These are phyloP conservation scores for Parthenolecanium corni DNA, from an alignment of 2,888 invertebrate genomes.

Conservation along the genomic window DNA sequence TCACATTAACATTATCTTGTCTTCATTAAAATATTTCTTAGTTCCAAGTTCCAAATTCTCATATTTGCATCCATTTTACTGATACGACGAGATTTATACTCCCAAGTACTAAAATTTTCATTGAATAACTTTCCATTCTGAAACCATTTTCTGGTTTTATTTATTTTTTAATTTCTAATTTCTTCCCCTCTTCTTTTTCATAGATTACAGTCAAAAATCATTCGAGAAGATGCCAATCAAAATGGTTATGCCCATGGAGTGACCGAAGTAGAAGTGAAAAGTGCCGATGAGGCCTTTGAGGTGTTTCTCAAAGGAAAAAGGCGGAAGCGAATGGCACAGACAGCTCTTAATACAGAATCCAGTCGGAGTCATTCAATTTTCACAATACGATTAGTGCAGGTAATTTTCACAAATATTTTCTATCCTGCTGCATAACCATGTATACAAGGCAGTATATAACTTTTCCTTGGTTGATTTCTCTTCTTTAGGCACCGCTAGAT, in stretches of 20 bases:
- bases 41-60: no score
- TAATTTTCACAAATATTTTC: conserved; percentile 33
- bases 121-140: no score
- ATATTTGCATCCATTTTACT: no score
- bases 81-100: no score
- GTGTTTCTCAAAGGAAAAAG: conserved; percentile 77
- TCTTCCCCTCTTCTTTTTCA: not conserved
- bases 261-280: conserved; percentile 86
- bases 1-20: no score
- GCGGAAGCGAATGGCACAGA: conserved; percentile 83
- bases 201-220: conserved; percentile 61
- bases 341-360: conserved; percentile 84
- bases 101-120: no score
- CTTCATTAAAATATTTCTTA: no score
- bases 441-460: not conserved
- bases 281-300: conserved; percentile 87
- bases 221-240: conserved; percentile 67
- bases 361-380: conserved; percentile 95
- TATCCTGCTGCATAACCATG: no score
- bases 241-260: conserved; percentile 92
- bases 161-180: no score
- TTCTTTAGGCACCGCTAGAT: conserved; percentile 47
- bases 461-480: conserved; percentile 23
- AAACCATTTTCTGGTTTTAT: no score
- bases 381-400: conserved; percentile 81